phyloP scores from a whole-genome alignment of 2,113 vertebrate species.

The Entomyzon cyanotis region DNA sequence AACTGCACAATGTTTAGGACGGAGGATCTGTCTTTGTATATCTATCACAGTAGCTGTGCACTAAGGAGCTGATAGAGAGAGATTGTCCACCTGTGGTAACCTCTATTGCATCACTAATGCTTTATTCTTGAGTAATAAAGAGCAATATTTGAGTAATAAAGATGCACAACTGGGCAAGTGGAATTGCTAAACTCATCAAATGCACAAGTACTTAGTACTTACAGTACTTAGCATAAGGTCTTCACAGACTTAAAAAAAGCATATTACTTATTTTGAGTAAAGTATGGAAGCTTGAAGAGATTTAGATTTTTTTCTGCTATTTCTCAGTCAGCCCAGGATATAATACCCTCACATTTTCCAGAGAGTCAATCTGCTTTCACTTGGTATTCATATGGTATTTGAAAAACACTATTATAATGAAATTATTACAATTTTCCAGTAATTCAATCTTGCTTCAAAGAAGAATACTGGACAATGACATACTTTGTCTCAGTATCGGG shows the following conservation, averaged over 20 bases:
- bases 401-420: not conserved
- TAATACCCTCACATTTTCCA: not conserved
- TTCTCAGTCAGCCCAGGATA: not conserved
- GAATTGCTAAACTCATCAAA: not conserved
- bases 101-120: not conserved
- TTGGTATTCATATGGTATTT: not conserved
- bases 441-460: not conserved
- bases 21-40: not conserved
- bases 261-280: not conserved
- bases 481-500: not conserved
- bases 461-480: not conserved
- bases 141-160: no score
- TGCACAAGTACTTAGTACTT: not conserved
- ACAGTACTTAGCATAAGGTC: not conserved
- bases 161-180: not conserved
- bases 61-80: not conserved
- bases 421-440: not conserved
- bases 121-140: not conserved
- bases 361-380: not conserved
- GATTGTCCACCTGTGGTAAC: not conserved
- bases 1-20: not conserved
- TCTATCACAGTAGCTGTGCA: not conserved
- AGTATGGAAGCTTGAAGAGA: not conserved
- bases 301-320: not conserved
- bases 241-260: not conserved